phyloP scores from a whole-genome alignment of 2,113 vertebrate species.

The Chinchilla lanigera region DNA sequence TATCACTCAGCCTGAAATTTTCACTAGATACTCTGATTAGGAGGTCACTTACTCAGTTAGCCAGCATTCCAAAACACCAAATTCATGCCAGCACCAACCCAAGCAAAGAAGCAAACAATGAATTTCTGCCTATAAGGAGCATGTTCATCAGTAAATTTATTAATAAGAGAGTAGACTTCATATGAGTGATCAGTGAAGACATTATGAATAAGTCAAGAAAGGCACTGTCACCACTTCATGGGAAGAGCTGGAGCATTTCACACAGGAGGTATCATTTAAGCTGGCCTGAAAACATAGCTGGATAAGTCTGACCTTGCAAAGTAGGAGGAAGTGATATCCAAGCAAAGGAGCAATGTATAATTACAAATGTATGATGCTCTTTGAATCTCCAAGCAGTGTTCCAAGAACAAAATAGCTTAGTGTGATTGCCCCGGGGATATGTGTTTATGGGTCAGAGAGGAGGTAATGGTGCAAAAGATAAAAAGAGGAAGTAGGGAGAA shows the following conservation, averaged over 20 bases:
- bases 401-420: not conserved
- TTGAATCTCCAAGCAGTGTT: not conserved
- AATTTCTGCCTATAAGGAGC: not conserved
- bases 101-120: no score
- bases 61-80: no score
- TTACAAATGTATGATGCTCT: not conserved
- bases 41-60: not conserved
- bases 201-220: not conserved
- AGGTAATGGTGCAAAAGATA: not conserved
- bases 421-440: not conserved
- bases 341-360: not conserved
- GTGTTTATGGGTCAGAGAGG: not conserved
- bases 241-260: not conserved
- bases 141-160: not conserved
- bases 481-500: not conserved
- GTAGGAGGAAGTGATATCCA: not conserved
- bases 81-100: no score
- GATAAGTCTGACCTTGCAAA: not conserved
- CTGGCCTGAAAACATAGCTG: not conserved
- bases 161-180: not conserved
- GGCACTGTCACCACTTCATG: not conserved
- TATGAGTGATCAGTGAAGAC: not conserved
- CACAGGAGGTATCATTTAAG: not conserved
- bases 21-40: constrained; percentile 10
- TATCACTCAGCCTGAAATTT: constrained; percentile 10